A percentile compares a stretch with the other conserved stretches of the same genome.
Evolutionary conservation across 2,888 invertebrate species (phyloP).

Genomic region (Leucoptera coffeella): DNA sequence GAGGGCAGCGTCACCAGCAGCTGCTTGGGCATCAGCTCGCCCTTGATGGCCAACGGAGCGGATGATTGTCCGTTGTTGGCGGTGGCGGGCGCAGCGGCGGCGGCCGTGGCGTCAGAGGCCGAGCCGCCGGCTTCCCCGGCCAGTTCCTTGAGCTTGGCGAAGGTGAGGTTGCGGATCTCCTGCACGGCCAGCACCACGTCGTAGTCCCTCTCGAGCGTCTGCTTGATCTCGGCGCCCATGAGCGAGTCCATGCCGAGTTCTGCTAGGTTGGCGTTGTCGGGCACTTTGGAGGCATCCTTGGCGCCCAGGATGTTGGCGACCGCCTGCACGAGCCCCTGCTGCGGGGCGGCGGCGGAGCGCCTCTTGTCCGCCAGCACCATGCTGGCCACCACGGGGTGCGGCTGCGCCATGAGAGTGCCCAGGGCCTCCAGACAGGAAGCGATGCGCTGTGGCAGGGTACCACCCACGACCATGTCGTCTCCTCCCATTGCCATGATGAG

Average conservation of each 20-base stretch:
- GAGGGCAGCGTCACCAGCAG: constrained; percentile 60
- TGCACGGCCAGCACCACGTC: constrained; percentile 81
- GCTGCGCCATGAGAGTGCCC: constrained; percentile 85
- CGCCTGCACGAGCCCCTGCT: constrained; percentile 60
- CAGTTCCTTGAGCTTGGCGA: constrained; percentile 46
- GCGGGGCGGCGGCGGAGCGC: constrained; percentile 52
- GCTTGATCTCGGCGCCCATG: constrained; percentile 95
- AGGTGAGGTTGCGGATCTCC: constrained; percentile 76
- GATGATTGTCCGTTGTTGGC: no score
- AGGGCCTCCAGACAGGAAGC: constrained; percentile 85
- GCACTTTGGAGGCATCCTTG: constrained; percentile 77
- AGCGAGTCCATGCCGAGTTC: constrained; percentile 96
- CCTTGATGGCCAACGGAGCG: constrained; percentile 29
- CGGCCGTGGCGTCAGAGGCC: constrained; percentile 8
- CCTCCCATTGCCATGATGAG: constrained; percentile 83
- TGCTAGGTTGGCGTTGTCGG: constrained; percentile 67
- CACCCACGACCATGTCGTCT: constrained; percentile 89
- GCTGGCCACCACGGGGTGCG: constrained; percentile 73
- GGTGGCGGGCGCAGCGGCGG: constrained; percentile 16
- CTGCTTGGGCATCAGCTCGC: constrained; percentile 70
- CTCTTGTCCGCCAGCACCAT: constrained; percentile 86
- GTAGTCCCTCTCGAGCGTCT: constrained; percentile 82
- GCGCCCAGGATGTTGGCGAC: constrained; percentile 88
- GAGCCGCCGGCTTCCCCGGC: constrained; percentile 12
- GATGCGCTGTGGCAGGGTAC: constrained; percentile 94